These are phyloP conservation scores for Gallinago paraguaiae DNA, from an alignment of 2,113 vertebrate species.

Conservation along the genomic window DNA sequence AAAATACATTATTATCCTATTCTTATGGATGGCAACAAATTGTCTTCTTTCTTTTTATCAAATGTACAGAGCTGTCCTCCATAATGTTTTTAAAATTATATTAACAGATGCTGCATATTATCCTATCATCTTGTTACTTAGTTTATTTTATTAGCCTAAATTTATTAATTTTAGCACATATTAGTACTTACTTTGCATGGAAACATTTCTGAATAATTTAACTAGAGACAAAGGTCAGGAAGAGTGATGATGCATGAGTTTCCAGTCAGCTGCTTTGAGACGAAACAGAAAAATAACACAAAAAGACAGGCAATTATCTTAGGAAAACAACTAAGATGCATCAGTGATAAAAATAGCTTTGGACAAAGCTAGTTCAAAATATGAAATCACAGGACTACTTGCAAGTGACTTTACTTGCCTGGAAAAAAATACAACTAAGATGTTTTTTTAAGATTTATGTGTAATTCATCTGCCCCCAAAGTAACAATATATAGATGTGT, in stretches of 20 bases:
- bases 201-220: not conserved
- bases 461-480: not conserved
- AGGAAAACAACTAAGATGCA: not conserved
- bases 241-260: not conserved
- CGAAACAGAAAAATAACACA: not conserved
- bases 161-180: not conserved
- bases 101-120: not conserved
- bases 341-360: not conserved
- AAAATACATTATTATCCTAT: not conserved
- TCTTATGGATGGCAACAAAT: not conserved
- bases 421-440: not conserved
- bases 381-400: not conserved
- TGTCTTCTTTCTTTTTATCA: not conserved
- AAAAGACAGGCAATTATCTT: not conserved
- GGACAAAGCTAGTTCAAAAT: not conserved
- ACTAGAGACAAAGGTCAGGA: not conserved
- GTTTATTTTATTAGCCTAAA: not conserved
- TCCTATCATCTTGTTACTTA: not conserved
- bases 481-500: not conserved
- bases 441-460: not conserved
- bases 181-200: not conserved
- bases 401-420: not conserved
- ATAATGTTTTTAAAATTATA: not conserved
- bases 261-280: not conserved
- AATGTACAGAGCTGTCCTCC: not conserved